These are phyloP conservation scores for Cromileptes altivelis DNA, from an alignment of 2,113 vertebrate genomes.

Conservation along the genomic window DNA sequence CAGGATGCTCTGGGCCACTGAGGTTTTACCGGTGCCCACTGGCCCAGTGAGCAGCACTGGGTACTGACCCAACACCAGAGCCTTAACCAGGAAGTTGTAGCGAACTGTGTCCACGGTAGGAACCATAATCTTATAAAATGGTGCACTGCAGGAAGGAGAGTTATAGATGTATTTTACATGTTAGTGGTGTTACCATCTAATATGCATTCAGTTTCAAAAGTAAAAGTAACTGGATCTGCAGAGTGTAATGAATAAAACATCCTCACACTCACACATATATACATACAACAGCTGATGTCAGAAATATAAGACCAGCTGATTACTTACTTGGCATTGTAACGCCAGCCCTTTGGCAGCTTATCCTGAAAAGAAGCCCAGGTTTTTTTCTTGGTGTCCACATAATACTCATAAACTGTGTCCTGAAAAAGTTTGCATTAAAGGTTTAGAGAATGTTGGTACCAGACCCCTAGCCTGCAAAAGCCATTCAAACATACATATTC, in stretches of 20 bases:
- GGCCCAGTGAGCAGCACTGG: slow-evolving; percentile 90
- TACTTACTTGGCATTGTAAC: slow-evolving; percentile 87
- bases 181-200: neutral
- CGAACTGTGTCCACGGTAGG: slow-evolving; percentile 91
- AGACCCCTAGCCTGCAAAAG: neutral
- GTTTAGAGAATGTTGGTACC: neutral
- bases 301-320: neutral
- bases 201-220: neutral
- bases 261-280: neutral
- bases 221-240: neutral
- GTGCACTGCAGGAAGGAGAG: slow-evolving; percentile 77
- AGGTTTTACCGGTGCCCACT: slow-evolving; percentile 92
- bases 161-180: neutral
- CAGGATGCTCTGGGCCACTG: slow-evolving; percentile 88
- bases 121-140: slow-evolving; percentile 93
- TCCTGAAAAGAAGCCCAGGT: slow-evolving; percentile 91
- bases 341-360: slow-evolving; percentile 89
- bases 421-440: slow-evolving; percentile 55
- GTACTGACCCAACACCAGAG: slow-evolving; percentile 85
- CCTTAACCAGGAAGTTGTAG: slow-evolving; percentile 89
- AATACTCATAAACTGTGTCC: slow-evolving; percentile 93
- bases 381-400: slow-evolving; percentile 88
- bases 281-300: neutral
- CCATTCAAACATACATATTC: neutral
- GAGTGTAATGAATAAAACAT: neutral